Evolutionary conservation across 2,888 invertebrate species (phyloP).

Genomic region (Diaphora mendica): DNA sequence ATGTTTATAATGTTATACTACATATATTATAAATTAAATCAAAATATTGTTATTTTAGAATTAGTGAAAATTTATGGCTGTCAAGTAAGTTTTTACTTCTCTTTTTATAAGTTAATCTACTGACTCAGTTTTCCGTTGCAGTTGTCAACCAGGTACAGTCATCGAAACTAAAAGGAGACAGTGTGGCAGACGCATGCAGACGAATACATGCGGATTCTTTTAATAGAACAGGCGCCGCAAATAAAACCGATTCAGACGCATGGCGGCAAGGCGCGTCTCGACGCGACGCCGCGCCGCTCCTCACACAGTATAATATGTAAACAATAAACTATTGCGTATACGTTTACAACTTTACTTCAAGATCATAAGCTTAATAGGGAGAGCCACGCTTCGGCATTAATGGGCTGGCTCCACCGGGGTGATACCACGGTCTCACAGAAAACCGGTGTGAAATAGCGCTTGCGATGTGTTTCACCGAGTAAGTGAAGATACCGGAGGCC

Average conservation of each 20-base stretch:
- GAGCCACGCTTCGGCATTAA: no score
- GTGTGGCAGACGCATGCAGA: conserved; percentile 66
- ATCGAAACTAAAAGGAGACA: conserved; percentile 64
- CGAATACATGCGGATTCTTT: conserved; percentile 66
- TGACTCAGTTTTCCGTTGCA: conserved; percentile 11
- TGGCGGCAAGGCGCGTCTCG: conserved; percentile 40
- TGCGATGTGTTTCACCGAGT: no score
- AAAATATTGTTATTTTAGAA: background rate
- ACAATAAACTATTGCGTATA: conserved; percentile 41
- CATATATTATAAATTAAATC: background rate
- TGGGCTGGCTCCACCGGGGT: no score
- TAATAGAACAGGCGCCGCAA: conserved; percentile 75
- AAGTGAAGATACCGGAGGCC: no score
- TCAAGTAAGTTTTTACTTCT: no score
- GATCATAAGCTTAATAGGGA: conserved; percentile 37
- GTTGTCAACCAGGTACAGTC: conserved; percentile 15
- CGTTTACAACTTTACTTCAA: conserved; percentile 42
- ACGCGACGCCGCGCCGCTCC: conserved; percentile 18
- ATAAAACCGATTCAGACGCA: conserved; percentile 74
- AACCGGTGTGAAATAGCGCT: no score
- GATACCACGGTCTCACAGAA: no score
- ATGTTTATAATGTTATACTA: background rate
- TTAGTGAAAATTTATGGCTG: background rate
- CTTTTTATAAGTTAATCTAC: background rate
- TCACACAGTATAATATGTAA: conserved; percentile 24